Base-by-base conservation (phyloP, 2,888 invertebrate genomes). In the Ectemnius lituratus region DNA sequence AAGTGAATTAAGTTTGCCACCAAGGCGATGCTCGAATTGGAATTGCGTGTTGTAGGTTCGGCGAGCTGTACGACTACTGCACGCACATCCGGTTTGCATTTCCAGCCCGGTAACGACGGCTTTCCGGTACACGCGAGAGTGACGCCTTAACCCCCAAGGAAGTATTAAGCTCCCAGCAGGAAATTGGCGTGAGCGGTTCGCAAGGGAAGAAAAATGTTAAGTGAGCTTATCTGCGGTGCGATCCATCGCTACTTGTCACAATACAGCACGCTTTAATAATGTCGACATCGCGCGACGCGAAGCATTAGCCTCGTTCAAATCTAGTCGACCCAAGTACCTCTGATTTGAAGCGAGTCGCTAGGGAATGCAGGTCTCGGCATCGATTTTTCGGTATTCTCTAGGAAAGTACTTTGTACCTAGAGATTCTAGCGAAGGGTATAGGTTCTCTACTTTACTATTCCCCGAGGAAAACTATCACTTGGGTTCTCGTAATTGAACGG, bases 61-160 rank as follows among this genome's bases (percentile, higher is more conserved):
- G 37, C 2, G 75, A 67, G 59, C 67, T 71, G 57, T 75, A 68
- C 49, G 73, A 81, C 77, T 83, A 84, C 80, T 80, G 79, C 88
- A 88, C 88, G 88, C 87, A 88, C 82, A 84, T 88, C 88, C 88
- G 86, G 70, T 83, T 73, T 79, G 74, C 74, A 75, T 85, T 84
- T 76, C 84, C 80, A 62, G 70, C 75, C 80, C 37, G 37, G 37
- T 84, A 88, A 88, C 81, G 65, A 80, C 67, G 79, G 70, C 76
- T 75, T 87, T 87, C 87, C 87, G 86, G 81, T 77, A 78, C 86
- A 85, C 84, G 84, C 79, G 76, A 37, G 37, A 37, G 37, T 37
- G 37, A 81, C 76, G 57, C 74, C 71, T 79, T 70, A 68, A 52
- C 79, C 37, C 77, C 73, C 62, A 74, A 81, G 82, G 73, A 82